These are phyloP conservation scores for Thamnophis elegans DNA, from an alignment of 2,797 vertebrate species.

Conservation along the genomic window DNA sequence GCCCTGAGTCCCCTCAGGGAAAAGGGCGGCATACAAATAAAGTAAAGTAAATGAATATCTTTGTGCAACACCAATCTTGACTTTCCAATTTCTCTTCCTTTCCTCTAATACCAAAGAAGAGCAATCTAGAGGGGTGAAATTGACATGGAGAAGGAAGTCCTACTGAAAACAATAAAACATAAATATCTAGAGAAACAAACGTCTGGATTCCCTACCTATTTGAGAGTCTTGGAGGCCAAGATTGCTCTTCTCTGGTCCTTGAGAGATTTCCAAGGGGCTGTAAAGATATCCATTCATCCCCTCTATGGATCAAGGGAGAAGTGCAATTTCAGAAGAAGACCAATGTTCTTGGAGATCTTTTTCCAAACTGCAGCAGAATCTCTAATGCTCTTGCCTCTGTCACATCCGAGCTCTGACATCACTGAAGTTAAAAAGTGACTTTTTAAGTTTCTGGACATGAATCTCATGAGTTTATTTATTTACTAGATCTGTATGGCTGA, in stretches of 20 bases:
- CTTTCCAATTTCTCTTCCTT: neutral
- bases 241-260: neutral
- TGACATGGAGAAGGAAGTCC: neutral
- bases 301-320: neutral
- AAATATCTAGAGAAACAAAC: neutral
- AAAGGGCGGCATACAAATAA: too few relatives aligned
- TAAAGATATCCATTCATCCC: neutral
- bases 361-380: neutral
- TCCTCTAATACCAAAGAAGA: neutral
- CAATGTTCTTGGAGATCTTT: neutral
- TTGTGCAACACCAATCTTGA: neutral
- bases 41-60: too few relatives aligned
- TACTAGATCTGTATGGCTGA: neutral
- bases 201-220: neutral
- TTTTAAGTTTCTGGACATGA: neutral
- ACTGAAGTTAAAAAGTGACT: neutral
- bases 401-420: neutral
- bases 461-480: neutral
- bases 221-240: neutral
- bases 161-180: neutral
- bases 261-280: neutral
- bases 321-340: neutral
- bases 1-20: too few relatives aligned
- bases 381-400: neutral
- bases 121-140: neutral